Evolutionary conservation across 2,113 vertebrate species (phyloP).

Genomic region (Nothobranchius furzeri): DNA sequence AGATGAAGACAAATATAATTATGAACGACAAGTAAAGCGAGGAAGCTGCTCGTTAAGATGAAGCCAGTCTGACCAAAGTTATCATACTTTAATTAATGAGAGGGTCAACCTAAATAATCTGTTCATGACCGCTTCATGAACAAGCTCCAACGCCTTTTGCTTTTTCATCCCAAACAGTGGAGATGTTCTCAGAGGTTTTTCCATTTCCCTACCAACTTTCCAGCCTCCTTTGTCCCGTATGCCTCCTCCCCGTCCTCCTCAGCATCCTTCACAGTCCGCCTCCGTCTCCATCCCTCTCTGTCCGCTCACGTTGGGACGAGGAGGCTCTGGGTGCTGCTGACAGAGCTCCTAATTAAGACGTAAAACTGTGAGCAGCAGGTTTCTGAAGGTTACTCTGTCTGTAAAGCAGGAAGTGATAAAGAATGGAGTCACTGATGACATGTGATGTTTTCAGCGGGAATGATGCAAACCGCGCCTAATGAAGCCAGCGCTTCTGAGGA

Average conservation of each 20-base stretch:
- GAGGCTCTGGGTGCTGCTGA: conserved; percentile 44
- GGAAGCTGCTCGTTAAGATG: no score
- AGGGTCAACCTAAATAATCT: no score
- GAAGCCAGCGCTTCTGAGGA: conserved; percentile 61
- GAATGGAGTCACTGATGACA: conserved; percentile 78
- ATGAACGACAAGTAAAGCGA: no score
- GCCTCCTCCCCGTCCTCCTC: conserved; percentile 31
- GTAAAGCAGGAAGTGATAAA: conserved; percentile 73
- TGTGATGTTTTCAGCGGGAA: conserved; percentile 73
- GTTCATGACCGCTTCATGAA: no score
- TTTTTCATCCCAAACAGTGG: no score
- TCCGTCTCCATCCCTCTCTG: conserved; percentile 52
- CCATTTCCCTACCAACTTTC: conserved; percentile 13
- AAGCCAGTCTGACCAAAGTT: no score
- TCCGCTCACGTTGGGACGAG: conserved; percentile 63
- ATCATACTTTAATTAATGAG: no score
- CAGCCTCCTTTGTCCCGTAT: conserved; percentile 2
- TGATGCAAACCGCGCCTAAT: conserved; percentile 77
- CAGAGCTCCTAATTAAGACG: conserved; percentile 77
- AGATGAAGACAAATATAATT: no score
- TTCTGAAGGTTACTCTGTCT: conserved; percentile 78
- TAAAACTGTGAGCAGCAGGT: conserved; percentile 77
- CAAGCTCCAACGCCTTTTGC: no score
- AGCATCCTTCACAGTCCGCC: conserved; percentile 55
- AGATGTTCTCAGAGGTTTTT: conserved; percentile 18